Conservation (phyloP, 2,113 vertebrate genomes). For the Gallinago media region DNA sequence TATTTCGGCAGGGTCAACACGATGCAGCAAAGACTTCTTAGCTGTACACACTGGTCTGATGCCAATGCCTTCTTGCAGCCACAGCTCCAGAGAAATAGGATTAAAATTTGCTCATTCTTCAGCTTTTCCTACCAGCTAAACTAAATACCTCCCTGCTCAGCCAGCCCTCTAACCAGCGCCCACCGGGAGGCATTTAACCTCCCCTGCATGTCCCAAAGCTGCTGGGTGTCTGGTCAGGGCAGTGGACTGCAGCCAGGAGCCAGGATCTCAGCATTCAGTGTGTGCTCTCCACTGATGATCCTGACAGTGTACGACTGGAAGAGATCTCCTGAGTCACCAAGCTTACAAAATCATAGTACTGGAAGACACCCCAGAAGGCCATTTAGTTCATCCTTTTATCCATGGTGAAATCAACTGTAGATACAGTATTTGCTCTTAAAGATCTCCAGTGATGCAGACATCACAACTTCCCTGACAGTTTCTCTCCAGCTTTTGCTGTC, state of each 20-base stretch:
- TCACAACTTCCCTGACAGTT: neutral
- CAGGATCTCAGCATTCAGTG: accelerated
- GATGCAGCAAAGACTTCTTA: neutral
- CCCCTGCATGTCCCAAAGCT: neutral
- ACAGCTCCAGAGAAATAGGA: neutral
- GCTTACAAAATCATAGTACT: neutral
- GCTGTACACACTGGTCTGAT: neutral
- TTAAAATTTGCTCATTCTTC: neutral
- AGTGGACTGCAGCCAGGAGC: neutral
- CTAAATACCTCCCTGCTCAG: neutral
- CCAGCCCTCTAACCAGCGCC: neutral
- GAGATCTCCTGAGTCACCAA: neutral
- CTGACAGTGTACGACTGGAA: neutral
- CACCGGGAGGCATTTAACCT: neutral
- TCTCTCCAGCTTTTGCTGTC: neutral
- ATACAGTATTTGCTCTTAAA: neutral
- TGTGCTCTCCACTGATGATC: neutral
- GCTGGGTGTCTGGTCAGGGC: neutral
- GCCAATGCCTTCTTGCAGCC: neutral
- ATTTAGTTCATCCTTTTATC: neutral
- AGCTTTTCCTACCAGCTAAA: neutral
- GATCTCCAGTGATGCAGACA: neutral
- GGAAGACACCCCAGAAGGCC: neutral
- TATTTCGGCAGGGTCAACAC: neutral
- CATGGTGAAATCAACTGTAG: conserved; percentile 1